Percentiles rank a stretch among this genome's conserved stretches.
Evolutionary conservation across 2,797 vertebrate genomes (phyloP).

Genomic region (Urosaurus nigricauda): DNA sequence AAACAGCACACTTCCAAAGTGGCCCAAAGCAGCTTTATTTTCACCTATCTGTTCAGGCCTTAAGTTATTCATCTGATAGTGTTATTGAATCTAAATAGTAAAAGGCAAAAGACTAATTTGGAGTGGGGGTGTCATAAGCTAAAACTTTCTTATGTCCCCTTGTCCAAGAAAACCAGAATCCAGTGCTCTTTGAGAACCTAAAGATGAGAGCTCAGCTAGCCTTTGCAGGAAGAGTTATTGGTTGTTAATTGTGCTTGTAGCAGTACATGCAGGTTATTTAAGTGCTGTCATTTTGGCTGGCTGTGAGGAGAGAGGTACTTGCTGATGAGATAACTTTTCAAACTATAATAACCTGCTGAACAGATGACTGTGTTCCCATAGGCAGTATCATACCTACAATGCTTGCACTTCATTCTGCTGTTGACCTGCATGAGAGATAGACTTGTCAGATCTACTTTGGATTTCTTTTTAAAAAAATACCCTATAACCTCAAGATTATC

Average conservation of each 20-base stretch:
- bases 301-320: neutral
- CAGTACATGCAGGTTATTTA: neutral
- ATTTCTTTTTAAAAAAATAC: too few relatives aligned
- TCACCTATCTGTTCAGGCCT: too few relatives aligned
- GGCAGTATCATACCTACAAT: neutral
- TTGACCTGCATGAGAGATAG: neutral
- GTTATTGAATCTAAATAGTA: neutral
- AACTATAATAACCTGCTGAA: neutral
- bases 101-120: neutral
- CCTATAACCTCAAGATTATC: too few relatives aligned
- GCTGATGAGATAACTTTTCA: neutral
- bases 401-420: neutral
- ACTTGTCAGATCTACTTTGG: too few relatives aligned
- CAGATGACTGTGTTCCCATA: slow-evolving; percentile 18
- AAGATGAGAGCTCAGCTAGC: neutral
- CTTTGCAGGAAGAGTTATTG: neutral
- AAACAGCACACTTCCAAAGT: too few relatives aligned
- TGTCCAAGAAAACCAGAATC: neutral
- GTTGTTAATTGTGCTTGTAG: neutral
- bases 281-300: neutral
- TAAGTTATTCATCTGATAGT: neutral
- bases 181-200: neutral
- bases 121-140: neutral
- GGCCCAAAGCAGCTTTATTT: too few relatives aligned
- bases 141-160: neutral